phyloP scores from a whole-genome alignment of 2,888 invertebrate genomes.

The Sminthurinus aureus region DNA sequence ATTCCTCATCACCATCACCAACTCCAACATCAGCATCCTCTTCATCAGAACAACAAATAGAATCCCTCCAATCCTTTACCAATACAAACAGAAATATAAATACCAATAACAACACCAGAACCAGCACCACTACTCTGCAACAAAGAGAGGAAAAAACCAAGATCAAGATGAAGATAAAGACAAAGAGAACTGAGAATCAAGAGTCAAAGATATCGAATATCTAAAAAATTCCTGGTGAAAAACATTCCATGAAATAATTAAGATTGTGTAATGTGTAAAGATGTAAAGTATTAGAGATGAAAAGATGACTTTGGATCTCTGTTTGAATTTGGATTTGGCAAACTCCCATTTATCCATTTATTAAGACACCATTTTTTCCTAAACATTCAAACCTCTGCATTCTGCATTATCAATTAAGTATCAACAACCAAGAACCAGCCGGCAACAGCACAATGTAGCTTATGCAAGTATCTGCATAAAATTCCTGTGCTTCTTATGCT shows the following conservation, averaged over 20 bases:
- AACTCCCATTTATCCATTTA: constrained; percentile 30
- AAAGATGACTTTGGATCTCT: not conserved
- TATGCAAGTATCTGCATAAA: not conserved
- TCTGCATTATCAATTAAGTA: too few relatives aligned
- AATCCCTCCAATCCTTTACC: not conserved
- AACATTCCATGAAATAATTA: constrained; percentile 37
- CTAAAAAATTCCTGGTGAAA: constrained; percentile 25
- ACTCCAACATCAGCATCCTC: too few relatives aligned
- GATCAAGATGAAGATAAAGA: not conserved
- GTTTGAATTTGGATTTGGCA: constrained; percentile 19
- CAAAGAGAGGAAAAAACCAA: not conserved
- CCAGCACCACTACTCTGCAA: too few relatives aligned
- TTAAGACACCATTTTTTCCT: constrained; percentile 23
- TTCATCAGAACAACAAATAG: too few relatives aligned
- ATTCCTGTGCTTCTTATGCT: not conserved
- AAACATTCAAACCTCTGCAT: constrained; percentile 12
- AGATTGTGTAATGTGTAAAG: constrained; percentile 12
- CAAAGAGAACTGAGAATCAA: not conserved
- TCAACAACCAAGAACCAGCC: too few relatives aligned
- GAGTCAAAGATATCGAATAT: not conserved
- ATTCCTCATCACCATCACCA: too few relatives aligned
- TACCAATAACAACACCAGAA: not conserved
- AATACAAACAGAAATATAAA: not conserved
- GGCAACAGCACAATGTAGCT: not conserved
- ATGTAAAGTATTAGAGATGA: too few relatives aligned